Base-by-base conservation (phyloP, 2,113 vertebrate species). In the Brienomyrus brachyistius region DNA sequence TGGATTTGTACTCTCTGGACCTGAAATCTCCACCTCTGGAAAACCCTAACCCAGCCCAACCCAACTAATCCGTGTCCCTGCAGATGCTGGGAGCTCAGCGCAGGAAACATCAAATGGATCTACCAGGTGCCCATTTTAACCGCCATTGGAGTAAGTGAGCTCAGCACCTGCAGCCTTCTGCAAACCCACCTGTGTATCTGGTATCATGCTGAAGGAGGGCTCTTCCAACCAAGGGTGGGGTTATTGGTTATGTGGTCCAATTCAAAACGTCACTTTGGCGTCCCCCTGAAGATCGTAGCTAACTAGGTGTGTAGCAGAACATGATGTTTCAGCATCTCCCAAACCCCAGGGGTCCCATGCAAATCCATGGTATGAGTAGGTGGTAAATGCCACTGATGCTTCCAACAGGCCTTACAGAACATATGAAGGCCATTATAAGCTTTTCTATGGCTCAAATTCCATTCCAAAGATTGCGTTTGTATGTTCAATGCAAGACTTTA, bases 41-140 rank as follows among this genome's bases (percentile, higher is more conserved):
- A 66, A 66, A n/a, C 2, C 47, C 47, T 27, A 66, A n/a, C 2
- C 47, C 47, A 47, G 7, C 52, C n/a, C 8, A 66, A 66, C n/a
- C 23, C 62, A 66, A 27, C 62, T n/a, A n/a, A 66, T 66, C 10
- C 0, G 9, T 27, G 62, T 66, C 23, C 62, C n/a, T n/a, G 54
- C 92, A 98, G 97, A 91, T 97, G 97, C 94, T 98, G 97, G 97
- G 97, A 98, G 91, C 92, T 97, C 50, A 97, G 95, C 89, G 96
- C 96, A 83, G 97, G 96, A 21, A 95, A 96, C 89, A 94, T 97
- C 86, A 97, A 97, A 91, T 98, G 97, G 97, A 97, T 98, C 92
- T 98, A 98, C 88, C 97, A 98, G 92, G 96, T 96, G 51, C 97
- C 97, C 59, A 97, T 98, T 90, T 92, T 98, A 92, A 95, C 94